Base-by-base conservation (phyloP, 2,113 vertebrate genomes). In the Atherinomorus stipes region DNA sequence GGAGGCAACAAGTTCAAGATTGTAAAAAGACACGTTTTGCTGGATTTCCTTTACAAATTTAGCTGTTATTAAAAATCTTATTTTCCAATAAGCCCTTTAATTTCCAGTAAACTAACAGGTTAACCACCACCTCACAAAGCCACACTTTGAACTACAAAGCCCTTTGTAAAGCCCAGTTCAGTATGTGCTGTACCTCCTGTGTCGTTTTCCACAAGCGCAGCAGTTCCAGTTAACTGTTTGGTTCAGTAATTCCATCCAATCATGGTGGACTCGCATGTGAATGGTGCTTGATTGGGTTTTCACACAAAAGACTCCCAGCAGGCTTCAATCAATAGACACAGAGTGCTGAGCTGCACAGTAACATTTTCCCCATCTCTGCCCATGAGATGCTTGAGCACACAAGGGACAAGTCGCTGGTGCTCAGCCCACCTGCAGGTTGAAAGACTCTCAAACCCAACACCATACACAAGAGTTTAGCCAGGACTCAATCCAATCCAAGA, bases 291-390 rank as follows among this genome's bases (percentile, higher is more conserved):
- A 86, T 83, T 81, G 76, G 80, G 70, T 85, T 86, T 83, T 26
- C 59, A 72, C 78, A 86, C 80, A 88, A 87, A 86, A 80, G 73
- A 71, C 64, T 37, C 68, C 63, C 79, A 74, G 78, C 84, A 74
- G 79, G 66, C 69, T 53, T 69, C 78, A 72, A 69, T 85, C 83
- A 81, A 85, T 86, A 75, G 64, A 53, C 23, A 67, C 73, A 74
- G 61, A 86, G 81, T 85, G 85, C 86, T 89, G 85, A 87, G 71
- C 59, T 71, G 74, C 76, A 85, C 80, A 78, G 74, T 69, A 68
- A 84, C 31, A 34, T 74, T 74, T 65, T 44, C 25, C 28, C 65
- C 22, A 56, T 64, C 40, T 58, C 60, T 34, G 18, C 31, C 79
- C 61, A 74, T 68, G 84, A 64, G 73, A 85, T 51, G 61, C 64